Evolutionary conservation across 1,140 invertebrate species (phyloP).

Genomic region (Dendroctonus ponderosae): DNA sequence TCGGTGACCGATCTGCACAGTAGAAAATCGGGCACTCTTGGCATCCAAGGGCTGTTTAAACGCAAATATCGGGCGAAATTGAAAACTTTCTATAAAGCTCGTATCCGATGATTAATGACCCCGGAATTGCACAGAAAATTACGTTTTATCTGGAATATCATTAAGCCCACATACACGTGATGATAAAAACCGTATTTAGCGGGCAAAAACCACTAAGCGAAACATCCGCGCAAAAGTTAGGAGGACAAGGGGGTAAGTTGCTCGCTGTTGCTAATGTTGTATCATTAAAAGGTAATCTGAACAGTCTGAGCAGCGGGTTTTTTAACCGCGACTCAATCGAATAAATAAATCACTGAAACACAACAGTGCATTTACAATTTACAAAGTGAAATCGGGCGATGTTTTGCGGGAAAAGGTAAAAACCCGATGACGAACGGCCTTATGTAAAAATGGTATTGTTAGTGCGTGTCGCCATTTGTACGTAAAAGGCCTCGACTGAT

Average conservation of each 20-base stretch:
- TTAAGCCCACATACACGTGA: conserved; percentile 24
- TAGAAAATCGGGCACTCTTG: too few relatives aligned
- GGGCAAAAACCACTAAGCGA: conserved; percentile 19
- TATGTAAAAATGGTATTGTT: conserved; percentile 23
- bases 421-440: not conserved
- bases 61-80: conserved; percentile 1
- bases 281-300: conserved; percentile 28
- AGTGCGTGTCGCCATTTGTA: conserved; percentile 23
- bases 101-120: conserved; percentile 12
- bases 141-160: conserved; percentile 27
- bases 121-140: conserved; percentile 16
- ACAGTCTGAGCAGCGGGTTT: conserved; percentile 2
- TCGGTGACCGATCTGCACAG: too few relatives aligned
- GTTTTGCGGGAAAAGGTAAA: not conserved
- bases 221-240: conserved; percentile 25
- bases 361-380: not conserved
- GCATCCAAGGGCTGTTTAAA: not conserved
- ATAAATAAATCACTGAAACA: conserved; percentile 9
- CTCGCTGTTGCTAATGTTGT: conserved; percentile 17
- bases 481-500: conserved; percentile 17
- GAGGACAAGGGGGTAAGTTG: not conserved
- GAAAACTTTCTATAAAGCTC: conserved; percentile 3
- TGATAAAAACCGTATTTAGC: conserved; percentile 27
- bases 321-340: not conserved
- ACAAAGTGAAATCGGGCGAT: too few relatives aligned